Conservation (phyloP, 2,113 vertebrate species). For the Cephalopholis sonnerati region DNA sequence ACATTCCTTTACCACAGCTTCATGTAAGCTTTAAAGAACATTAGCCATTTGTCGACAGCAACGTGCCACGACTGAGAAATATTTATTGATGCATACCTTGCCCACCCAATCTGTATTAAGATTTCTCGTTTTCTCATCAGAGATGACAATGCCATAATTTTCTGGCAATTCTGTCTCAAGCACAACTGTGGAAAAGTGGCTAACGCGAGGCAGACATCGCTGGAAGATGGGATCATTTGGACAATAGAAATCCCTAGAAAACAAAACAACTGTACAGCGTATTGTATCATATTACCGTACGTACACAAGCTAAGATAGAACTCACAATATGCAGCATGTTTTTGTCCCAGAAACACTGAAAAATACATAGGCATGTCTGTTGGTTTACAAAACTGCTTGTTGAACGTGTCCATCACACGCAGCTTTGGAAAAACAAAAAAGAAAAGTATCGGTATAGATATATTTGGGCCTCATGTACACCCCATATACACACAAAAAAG, state of each 20-base stretch:
- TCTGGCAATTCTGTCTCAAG: conserved; percentile 21
- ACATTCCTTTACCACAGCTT: conserved; percentile 17
- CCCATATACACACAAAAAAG: conserved; percentile 69
- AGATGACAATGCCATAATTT: neutral
- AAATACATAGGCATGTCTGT: conserved; percentile 72
- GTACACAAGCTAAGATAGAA: conserved; percentile 82
- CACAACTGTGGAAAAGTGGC: conserved; percentile 28
- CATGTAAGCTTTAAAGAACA: conserved; percentile 11
- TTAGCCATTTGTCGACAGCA: conserved; percentile 23
- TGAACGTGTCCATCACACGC: conserved; percentile 60
- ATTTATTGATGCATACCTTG: neutral
- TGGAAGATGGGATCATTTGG: conserved; percentile 25
- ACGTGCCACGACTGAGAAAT: neutral
- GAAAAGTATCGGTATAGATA: conserved; percentile 54
- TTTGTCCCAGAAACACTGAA: conserved; percentile 80
- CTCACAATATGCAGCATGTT: conserved; percentile 80
- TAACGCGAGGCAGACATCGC: conserved; percentile 30
- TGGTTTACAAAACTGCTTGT: conserved; percentile 72
- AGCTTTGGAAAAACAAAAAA: conserved; percentile 63
- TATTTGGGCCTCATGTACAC: conserved; percentile 59
- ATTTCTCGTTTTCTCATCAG: neutral
- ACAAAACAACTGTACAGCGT: conserved; percentile 79
- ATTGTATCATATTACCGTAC: conserved; percentile 76
- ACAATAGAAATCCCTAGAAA: conserved; percentile 61
- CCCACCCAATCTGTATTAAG: neutral